Evolutionary conservation across 2,888 invertebrate genomes (phyloP), one percentile per base, ranked within the genome.

Genomic region (Drosophila koepferae): DNA sequence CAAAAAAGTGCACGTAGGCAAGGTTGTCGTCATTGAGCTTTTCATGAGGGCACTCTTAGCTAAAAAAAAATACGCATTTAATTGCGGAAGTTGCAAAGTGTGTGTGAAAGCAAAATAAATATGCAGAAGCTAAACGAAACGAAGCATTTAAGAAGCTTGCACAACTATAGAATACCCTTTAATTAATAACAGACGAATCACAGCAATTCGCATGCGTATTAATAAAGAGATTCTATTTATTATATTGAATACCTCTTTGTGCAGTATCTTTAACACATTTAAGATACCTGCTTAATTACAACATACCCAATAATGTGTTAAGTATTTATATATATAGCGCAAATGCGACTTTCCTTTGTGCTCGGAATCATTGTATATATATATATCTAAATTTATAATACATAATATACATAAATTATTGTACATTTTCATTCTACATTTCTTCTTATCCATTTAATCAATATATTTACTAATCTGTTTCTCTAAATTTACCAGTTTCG

Each of bases 21-120:
- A 75, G 54, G 46, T 58, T 43, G 53, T 65, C 82, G 68, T 85
- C 80, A 76, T 60, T 55, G 40, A 41, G 9, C 38, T 7, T 41
- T 23, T 46, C 36, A 20, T 1, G n/a, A 10, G 28, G 10, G 38
- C 34, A 55, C 41, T 74, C 67, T 70, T n/a, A 56, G 73, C 73
- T 81, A 67, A 75, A 34, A 75, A 60, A 20, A 20, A 75, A 86
- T 84, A 84, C 88, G 84, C 84, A 88, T 86, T 86, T 88, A 76
- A 85, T 83, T 80, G 86, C 84, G 84, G 86, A 85, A 87, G 83
- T 85, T 74, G 80, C 75, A 82, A 82, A 85, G 73, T 75, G 51
- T 63, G 48, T 56, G 48, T 58, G 69, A 73, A 79, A 74, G 70
- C 70, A 70, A 75, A 82, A 82, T 60, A 72, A 65, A 66, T 62